Evolutionary conservation across 1,140 invertebrate genomes (phyloP), one percentile per base, ranked within the genome.

Genomic region (Hydropsyche tenuis): DNA sequence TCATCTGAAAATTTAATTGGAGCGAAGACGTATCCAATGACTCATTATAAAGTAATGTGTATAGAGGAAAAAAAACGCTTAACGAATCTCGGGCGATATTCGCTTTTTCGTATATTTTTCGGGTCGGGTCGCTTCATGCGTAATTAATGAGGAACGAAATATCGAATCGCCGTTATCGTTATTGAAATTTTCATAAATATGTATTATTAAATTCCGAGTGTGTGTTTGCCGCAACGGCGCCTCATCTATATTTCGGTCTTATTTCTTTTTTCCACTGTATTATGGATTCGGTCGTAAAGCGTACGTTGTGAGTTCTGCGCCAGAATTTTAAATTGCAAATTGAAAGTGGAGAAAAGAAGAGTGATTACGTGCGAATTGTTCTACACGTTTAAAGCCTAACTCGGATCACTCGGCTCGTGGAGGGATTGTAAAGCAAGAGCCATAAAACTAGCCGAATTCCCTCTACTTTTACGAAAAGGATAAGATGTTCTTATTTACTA

Each of bases 401-500:
- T 22, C 22, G 22, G 11, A 25, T n/a, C 65, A 43, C 65, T 68
- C 45, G 45, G 43, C 22, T 22, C 45, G 42, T 20, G 65, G 43
- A 68, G 18, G 42, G 65, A 68, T 68, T 68, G 65, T 68, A 68
- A 68, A 68, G 37, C 62, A 5, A 25, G 45, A 14, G 65, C 43
- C 45, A 30, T 68, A 68, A 68, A 68, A 68, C 65, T 68, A 68
- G 43, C 65, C 45, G 42, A 68, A 68, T 68, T 46, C 22, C 45
- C 37, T 68, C 18, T 48, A 23, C 65, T 12, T 9, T 20, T 48
- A 46, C 64, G 65, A 4, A 37, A n/a, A 46, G 45, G 23, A 27
- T 48, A 27, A 43, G 65, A 68, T 68, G 45, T 48, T 42, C 42
- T 68, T 68, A 20, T 68, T 68, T 68, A 68, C 42, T 37, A 25